phyloP scores from a whole-genome alignment of 64 coral and sea anemone genomes.

The Pocillopora damicornis region DNA sequence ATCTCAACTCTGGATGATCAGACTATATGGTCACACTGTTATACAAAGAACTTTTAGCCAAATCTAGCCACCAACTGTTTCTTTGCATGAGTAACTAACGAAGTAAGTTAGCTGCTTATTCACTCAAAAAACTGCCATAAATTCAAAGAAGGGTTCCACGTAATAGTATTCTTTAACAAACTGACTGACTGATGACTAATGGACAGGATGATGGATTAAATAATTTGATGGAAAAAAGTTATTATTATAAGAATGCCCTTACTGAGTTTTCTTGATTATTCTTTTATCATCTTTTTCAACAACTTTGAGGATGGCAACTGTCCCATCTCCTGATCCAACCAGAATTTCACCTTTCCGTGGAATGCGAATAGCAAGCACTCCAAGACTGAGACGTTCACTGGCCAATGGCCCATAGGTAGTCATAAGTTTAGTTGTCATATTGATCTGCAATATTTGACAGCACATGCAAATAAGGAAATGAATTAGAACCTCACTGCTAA shows the following conservation, averaged over 20 bases:
- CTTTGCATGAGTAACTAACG: no score
- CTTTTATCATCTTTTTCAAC: slow-evolving; percentile 7
- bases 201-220: neutral
- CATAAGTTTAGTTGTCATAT: slow-evolving; percentile 57
- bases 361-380: slow-evolving; percentile 69
- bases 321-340: slow-evolving; percentile 94
- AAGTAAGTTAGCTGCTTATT: no score
- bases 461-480: no score
- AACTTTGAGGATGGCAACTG: slow-evolving; percentile 65
- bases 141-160: no score
- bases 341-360: slow-evolving; percentile 75
- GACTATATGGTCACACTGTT: no score
- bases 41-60: no score
- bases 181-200: neutral
- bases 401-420: slow-evolving; percentile 60
- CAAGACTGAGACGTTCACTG: slow-evolving; percentile 82
- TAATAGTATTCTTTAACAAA: no score
- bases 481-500: no score
- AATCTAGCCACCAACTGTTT: no score
- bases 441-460: slow-evolving; percentile 43
- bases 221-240: neutral
- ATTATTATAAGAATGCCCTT: neutral
- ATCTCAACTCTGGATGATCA: no score
- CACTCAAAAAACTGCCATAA: no score
- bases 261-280: slow-evolving; percentile 12